Evolutionary conservation across 2,888 invertebrate species (phyloP), one percentile per base, ranked within the genome.

Genomic region (Cabera pusaria): DNA sequence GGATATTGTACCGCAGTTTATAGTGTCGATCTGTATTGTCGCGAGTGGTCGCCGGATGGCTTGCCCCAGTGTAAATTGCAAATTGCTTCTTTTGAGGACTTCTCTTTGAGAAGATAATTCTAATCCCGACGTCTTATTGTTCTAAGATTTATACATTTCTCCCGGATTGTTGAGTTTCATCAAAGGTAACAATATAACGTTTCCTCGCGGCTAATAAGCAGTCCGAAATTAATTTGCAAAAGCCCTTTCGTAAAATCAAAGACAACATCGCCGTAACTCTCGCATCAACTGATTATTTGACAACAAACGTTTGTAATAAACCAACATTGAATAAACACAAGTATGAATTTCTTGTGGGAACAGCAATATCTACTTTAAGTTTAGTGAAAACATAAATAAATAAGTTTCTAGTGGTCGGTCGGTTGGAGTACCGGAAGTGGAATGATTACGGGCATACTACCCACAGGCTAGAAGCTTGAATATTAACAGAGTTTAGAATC

Each of bases 1-100:
- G 73, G 67, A 68, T 70, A 75, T 72, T 76, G 62, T 69, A 67
- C 59, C 61, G 61, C 66, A 72, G 67, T 80, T 77, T 75, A 72
- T 72, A 53, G 65, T 69, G 67, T 79, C 71, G 70, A 72, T 75
- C 72, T 68, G 69, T 67, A 72, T 71, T 71, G 71, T 56, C 52
- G 47, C 49, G 56, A 60, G 55, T 44, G 53, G 49, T 40, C 41
- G 25, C 26, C 24, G 28, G 29, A 27, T 10, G 11, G 21, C 20
- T 27, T 11, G 34, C 26, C 27, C n/a, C 18, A 37, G 23, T 39
- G 40, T 33, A 31, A 39, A 39, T 34, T 29, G 28, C 25, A 40
- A 49, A 44, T 44, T 31, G 37, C 31, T 27, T 7, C 10, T 33
- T 28, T 35, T 16, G 16, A 7, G 1, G 21, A 24, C 20, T 31